Conservation (phyloP, 2,888 invertebrate genomes). For the Calameuta filiformis region DNA sequence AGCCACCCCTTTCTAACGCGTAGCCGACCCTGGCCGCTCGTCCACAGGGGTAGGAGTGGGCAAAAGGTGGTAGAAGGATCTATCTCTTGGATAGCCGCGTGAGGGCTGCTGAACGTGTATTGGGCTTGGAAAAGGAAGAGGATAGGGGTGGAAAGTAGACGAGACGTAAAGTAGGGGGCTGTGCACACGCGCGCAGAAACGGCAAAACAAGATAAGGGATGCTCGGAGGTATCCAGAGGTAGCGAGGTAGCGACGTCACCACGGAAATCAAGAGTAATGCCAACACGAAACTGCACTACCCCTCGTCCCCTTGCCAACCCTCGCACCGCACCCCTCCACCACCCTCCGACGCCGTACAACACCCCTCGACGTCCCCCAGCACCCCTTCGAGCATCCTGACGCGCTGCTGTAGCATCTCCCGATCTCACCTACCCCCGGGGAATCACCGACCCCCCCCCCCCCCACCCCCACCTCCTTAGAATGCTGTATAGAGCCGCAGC, state of each 20-base stretch:
- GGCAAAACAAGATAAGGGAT: conserved; percentile 52
- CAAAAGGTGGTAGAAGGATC: conserved; percentile 25
- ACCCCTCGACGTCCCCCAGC: neutral
- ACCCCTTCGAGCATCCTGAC: conserved; percentile 2
- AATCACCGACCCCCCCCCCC: neutral
- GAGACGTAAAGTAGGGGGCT: conserved; percentile 18
- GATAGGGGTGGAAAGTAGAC: neutral
- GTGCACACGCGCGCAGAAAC: conserved; percentile 28
- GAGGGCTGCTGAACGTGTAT: conserved; percentile 1
- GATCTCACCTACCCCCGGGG: conserved; percentile 22
- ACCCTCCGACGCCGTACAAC: conserved; percentile 2
- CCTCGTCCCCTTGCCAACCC: conserved; percentile 59
- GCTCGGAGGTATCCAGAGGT: conserved; percentile 25
- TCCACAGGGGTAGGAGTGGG: neutral
- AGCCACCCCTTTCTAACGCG: neutral
- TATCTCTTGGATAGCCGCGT: conserved; percentile 30
- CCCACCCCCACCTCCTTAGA: neutral
- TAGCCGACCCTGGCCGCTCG: conserved; percentile 1
- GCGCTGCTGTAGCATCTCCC: conserved; percentile 9
- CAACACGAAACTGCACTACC: conserved; percentile 74
- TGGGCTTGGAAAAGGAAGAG: neutral
- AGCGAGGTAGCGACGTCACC: conserved; percentile 65
- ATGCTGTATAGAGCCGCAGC: neutral
- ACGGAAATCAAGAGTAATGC: conserved; percentile 76
- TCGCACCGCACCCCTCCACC: conserved; percentile 34